Evolutionary conservation across 2,113 vertebrate genomes (phyloP).

Genomic region (Gambusia holbrooki): DNA sequence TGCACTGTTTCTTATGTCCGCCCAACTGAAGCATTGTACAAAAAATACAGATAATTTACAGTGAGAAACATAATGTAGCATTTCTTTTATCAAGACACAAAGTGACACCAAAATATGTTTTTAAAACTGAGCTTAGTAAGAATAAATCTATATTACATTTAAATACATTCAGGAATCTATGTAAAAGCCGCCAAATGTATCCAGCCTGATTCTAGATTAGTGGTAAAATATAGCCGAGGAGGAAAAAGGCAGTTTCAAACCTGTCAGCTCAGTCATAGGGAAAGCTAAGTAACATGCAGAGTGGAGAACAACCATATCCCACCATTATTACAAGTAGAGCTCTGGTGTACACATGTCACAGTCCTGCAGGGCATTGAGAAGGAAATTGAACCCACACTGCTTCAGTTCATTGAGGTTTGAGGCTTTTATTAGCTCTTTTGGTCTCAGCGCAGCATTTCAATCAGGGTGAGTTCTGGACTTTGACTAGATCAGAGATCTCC

Average conservation of each 20-base stretch:
- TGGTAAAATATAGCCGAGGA: too few species aligned
- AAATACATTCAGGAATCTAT: conserved; percentile 66
- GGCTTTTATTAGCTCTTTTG: too few species aligned
- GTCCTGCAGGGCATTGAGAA: too few species aligned
- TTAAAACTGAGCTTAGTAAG: conserved; percentile 45
- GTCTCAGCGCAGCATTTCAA: too few species aligned
- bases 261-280: neutral
- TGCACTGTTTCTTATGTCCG: conserved; percentile 5
- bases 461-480: too few species aligned
- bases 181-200: conserved; percentile 19
- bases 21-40: conserved; percentile 55
- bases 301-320: too few species aligned
- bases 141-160: conserved; percentile 61
- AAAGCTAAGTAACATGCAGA: neutral
- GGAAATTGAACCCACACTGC: too few species aligned
- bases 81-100: conserved; percentile 58
- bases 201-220: neutral
- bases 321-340: too few species aligned
- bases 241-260: too few species aligned
- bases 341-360: too few species aligned
- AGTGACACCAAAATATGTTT: conserved; percentile 68
- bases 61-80: conserved; percentile 23
- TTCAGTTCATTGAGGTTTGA: too few species aligned
- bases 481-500: too few species aligned
- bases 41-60: conserved; percentile 71